phyloP scores from a whole-genome alignment of 2,113 vertebrate species.

The human region DNA sequence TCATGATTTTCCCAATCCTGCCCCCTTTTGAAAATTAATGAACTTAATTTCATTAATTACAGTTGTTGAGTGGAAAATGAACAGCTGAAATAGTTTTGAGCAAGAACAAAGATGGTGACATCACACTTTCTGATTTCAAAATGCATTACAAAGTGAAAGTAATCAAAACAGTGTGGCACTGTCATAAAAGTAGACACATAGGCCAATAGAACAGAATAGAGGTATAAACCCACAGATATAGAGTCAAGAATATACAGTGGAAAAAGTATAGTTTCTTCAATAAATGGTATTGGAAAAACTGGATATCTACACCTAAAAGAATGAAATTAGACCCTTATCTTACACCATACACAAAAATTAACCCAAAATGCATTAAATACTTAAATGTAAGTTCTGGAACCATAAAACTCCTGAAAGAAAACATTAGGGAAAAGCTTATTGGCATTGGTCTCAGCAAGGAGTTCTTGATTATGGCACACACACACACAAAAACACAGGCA shows the following conservation, averaged over 20 bases:
- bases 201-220: background rate
- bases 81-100: background rate
- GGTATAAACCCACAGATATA: background rate
- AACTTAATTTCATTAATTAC: background rate
- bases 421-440: background rate
- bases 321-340: background rate
- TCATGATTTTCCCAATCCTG: background rate
- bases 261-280: background rate
- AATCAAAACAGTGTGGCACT: background rate
- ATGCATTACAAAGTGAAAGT: background rate
- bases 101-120: background rate
- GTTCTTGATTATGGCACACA: background rate
- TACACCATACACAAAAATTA: background rate
- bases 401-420: background rate
- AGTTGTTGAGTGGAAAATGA: background rate
- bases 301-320: background rate
- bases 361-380: background rate
- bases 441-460: background rate
- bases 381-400: background rate
- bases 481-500: background rate
- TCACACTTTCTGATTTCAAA: background rate
- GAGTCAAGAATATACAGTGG: background rate
- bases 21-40: background rate
- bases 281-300: background rate
- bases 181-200: background rate